Conservation (phyloP, 2,113 vertebrate species). For the Colaptes auratus region DNA sequence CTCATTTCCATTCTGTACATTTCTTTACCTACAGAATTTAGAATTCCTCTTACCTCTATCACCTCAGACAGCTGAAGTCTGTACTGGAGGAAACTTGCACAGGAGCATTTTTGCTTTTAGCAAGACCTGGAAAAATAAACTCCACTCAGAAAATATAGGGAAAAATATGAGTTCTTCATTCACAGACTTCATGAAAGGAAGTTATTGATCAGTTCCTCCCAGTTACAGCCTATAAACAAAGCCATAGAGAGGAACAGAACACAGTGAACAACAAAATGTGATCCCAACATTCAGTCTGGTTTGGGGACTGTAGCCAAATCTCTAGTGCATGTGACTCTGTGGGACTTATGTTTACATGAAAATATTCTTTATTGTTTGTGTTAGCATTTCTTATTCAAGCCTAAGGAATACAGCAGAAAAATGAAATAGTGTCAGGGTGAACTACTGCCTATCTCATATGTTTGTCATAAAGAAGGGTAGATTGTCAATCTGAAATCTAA, state of each 20-base stretch:
- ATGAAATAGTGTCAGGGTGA: background rate
- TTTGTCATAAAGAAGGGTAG: background rate
- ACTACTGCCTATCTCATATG: background rate
- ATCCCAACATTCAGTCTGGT: background rate
- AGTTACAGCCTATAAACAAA: background rate
- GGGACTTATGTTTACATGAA: background rate
- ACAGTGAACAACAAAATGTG: background rate
- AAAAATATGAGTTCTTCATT: background rate
- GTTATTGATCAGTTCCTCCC: background rate
- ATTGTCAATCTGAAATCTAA: background rate
- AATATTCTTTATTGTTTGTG: background rate
- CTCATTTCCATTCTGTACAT: background rate
- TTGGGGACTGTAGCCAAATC: background rate
- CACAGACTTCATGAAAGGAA: background rate
- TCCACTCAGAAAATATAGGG: background rate
- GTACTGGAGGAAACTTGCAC: background rate
- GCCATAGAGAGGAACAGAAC: background rate
- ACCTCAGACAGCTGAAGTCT: background rate
- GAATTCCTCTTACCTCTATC: background rate
- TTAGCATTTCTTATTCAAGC: background rate
- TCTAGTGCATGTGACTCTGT: background rate
- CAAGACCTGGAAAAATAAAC: background rate
- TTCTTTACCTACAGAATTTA: conserved; percentile 10
- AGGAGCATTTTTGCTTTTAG: background rate
- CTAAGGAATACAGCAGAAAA: background rate